These are phyloP conservation scores for Leucozona laternaria DNA, from an alignment of 2,888 invertebrate species.

Conservation along the genomic window DNA sequence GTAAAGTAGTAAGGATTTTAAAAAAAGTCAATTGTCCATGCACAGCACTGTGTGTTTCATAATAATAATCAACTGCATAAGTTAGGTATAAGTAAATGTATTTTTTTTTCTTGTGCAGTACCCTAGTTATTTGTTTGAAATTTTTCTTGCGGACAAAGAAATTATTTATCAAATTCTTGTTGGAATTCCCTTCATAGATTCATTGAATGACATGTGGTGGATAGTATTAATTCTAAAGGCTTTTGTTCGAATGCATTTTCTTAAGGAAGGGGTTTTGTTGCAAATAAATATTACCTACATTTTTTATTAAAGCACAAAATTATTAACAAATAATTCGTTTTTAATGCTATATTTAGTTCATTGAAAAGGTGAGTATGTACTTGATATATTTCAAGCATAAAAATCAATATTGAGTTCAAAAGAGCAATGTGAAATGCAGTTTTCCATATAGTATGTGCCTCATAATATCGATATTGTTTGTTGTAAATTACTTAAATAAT, in stretches of 20 bases:
- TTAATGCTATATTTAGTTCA: too few relatives aligned
- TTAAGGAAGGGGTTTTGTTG: not conserved
- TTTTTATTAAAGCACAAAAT: too few relatives aligned
- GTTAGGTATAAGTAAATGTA: not conserved
- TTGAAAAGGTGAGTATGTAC: too few relatives aligned
- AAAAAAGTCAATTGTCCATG: not conserved
- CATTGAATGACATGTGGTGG: not conserved
- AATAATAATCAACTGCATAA: not conserved
- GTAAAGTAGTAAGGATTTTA: too few relatives aligned
- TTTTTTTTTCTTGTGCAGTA: not conserved
- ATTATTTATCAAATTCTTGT: constrained; percentile 8
- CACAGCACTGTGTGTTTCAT: not conserved
- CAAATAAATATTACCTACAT: too few relatives aligned
- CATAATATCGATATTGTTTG: too few relatives aligned
- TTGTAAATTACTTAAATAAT: too few relatives aligned
- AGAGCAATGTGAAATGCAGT: too few relatives aligned
- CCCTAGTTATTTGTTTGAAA: constrained; percentile 17
- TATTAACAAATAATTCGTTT: too few relatives aligned
- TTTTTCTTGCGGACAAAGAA: constrained; percentile 18
- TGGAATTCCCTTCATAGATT: not conserved
- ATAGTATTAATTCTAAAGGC: not conserved
- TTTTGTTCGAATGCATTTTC: not conserved
- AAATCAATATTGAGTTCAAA: too few relatives aligned
- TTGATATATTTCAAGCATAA: too few relatives aligned
- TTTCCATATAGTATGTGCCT: too few relatives aligned